Base-by-base conservation (phyloP, 2,888 invertebrate genomes). In the Glyphotaelius pellucidus region DNA sequence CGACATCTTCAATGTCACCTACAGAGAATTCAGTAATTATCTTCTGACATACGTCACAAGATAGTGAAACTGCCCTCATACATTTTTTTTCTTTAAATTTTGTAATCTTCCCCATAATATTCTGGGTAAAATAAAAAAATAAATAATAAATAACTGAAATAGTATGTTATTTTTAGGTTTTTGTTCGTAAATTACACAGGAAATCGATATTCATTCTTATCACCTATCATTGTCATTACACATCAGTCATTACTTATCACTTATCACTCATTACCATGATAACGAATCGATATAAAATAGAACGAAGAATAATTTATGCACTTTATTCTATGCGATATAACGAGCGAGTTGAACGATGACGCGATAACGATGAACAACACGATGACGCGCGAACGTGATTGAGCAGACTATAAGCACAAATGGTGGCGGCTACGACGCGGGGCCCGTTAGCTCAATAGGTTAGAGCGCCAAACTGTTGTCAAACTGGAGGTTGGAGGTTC, bases 391-490 rank as follows among this genome's bases (percentile, higher is more conserved):
- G 7, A 7, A 67, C 4, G 0, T 67, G 67, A 67, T 2, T 67
- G 25, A n/a, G 9, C 25, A 19, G 25, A 2, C 1, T 67, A 67
- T 67, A 67, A n/a, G 9, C 67, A n/a, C 67, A 67, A 25, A 67
- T 67, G 2, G 67, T 67, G 15, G 1, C 81, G 3, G 0, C 0
- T 0, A 3, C 15, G 5, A 4, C 19, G 0, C 81, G 14, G 91
- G 91, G 91, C 90, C 31, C 91, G 91, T 91, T 91, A 91, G 91
- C 91, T 91, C 91, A 91, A 91, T 91, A 90, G 91, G 91, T 91
- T 84, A 91, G 91, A 91, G 91, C 91, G 90, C 52, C 90, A 83
- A 89, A 35, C 5, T 89, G 1, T 12, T n/a, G 14, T 32, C 3
- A 31, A 81, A 81, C 32, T 81, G 81, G 32, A 31, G 81, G 81